Evolutionary conservation across 2,888 invertebrate species (phyloP), one percentile per base, ranked within the genome.

Genomic region (Epirrhoe tristata): DNA sequence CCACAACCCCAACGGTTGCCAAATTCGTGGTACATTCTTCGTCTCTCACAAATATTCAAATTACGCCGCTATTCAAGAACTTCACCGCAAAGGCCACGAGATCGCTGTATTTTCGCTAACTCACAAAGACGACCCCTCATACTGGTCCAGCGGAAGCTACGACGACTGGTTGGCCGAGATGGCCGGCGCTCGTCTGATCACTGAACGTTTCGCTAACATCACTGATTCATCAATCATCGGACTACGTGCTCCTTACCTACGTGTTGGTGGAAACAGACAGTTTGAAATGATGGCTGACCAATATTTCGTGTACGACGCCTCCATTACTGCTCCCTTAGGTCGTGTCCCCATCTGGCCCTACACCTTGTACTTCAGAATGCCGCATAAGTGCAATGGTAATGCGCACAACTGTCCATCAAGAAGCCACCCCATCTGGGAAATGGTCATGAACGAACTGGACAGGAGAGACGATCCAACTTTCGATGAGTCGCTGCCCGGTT

Each of bases 231-330:
- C 98, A 5, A 97, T 98, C 74, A 97, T 98, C 77, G 98, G 97
- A 14, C 94, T 98, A 74, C 95, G 98, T 50, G 98, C 98, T 1
- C 98, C 98, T 5, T 98, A 98, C 84, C 93, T 98, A 60, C 95
- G 98, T 60, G 97, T 98, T 0, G 98, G 98, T 71, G 98, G 98
- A 70, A 98, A 98, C 94, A 98, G 96, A 80, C 98, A 98, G 93
- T 99, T 98, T 87, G 97, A 98, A 90, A 98, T 98, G 98, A 98
- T 99, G 98, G 96, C 97, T 63, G 98, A 98, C 88, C 97, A 98
- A 86, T 98, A 97, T 92, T 98, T 98, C 88, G 96, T 97, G 6
- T 99, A 98, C 86, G 99, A 99, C 85, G 98, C 98, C 31, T 98
- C 98, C 10, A 98, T 99, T 82, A 98, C 98, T 0, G 98, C 98